Evolutionary conservation across 2,888 invertebrate genomes (phyloP).

Genomic region (Drosophila subquinaria): DNA sequence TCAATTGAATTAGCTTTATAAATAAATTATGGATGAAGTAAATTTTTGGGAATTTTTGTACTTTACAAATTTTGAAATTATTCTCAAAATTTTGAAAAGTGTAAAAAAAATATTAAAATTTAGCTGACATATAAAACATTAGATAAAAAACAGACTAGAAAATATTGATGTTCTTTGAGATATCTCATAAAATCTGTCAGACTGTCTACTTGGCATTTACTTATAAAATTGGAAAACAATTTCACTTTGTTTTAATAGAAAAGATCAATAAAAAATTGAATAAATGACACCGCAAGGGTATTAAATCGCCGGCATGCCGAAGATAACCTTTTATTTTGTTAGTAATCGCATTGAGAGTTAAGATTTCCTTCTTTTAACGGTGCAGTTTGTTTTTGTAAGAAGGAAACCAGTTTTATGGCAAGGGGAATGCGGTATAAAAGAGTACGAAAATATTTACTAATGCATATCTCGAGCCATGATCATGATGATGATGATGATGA

Average conservation of each 20-base stretch:
- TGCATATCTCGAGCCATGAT: conserved; percentile 32
- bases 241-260: background rate
- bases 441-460: conserved; percentile 42
- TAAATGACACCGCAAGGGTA: background rate
- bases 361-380: conserved; percentile 47
- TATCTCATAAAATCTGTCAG: too few relatives aligned
- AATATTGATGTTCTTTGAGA: too few relatives aligned
- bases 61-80: too few relatives aligned
- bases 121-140: too few relatives aligned
- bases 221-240: background rate
- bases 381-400: conserved; percentile 16
- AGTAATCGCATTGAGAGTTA: conserved; percentile 21
- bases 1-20: too few relatives aligned
- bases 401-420: conserved; percentile 31
- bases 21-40: too few relatives aligned
- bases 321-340: background rate
- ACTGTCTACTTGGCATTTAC: too few relatives aligned
- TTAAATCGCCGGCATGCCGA: background rate
- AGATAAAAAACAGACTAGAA: too few relatives aligned
- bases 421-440: conserved; percentile 7
- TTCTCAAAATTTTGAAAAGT: too few relatives aligned
- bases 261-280: background rate
- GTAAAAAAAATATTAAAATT: too few relatives aligned
- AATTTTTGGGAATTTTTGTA: too few relatives aligned
- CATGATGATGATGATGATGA: conserved; percentile 54